Conservation (phyloP, 2,797 vertebrate genomes). For the Allobates femoralis region DNA sequence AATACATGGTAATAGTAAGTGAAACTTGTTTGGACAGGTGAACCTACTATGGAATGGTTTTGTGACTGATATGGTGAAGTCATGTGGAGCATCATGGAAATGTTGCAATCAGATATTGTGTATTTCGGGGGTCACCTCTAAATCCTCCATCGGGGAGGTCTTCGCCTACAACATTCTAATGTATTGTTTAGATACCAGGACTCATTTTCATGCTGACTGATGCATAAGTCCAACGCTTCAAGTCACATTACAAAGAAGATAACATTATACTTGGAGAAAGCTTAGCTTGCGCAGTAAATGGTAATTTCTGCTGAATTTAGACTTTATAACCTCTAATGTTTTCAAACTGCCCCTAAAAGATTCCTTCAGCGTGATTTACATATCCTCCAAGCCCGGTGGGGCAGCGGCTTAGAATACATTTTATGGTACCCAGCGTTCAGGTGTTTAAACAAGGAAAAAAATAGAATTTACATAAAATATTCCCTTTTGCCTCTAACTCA, state of each 20-base stretch:
- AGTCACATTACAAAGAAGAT: slow-evolving; percentile 44
- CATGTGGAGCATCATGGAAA: background rate
- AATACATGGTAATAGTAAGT: background rate
- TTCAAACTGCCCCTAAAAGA: slow-evolving; percentile 52
- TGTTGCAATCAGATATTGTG: background rate
- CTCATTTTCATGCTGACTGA: slow-evolving; percentile 46
- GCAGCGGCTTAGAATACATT: slow-evolving; percentile 43
- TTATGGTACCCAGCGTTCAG: slow-evolving; percentile 52
- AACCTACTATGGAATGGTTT: background rate
- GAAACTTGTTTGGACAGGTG: background rate
- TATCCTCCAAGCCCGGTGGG: slow-evolving; percentile 40
- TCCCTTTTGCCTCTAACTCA: slow-evolving; percentile 57
- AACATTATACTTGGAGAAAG: slow-evolving; percentile 47
- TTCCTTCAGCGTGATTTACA: slow-evolving; percentile 49
- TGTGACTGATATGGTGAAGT: background rate
- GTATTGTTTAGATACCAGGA: slow-evolving; percentile 34
- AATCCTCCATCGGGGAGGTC: background rate
- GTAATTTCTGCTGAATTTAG: slow-evolving; percentile 59
- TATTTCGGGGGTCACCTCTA: slow-evolving; percentile 11
- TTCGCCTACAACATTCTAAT: background rate
- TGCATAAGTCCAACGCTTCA: slow-evolving; percentile 34
- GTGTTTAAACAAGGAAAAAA: slow-evolving; percentile 63
- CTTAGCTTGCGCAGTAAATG: slow-evolving; percentile 48
- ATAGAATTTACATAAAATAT: slow-evolving; percentile 58
- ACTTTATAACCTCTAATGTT: slow-evolving; percentile 55